Evolutionary conservation across 2,888 invertebrate genomes (phyloP).

Genomic region (Scaptomyza parva): DNA sequence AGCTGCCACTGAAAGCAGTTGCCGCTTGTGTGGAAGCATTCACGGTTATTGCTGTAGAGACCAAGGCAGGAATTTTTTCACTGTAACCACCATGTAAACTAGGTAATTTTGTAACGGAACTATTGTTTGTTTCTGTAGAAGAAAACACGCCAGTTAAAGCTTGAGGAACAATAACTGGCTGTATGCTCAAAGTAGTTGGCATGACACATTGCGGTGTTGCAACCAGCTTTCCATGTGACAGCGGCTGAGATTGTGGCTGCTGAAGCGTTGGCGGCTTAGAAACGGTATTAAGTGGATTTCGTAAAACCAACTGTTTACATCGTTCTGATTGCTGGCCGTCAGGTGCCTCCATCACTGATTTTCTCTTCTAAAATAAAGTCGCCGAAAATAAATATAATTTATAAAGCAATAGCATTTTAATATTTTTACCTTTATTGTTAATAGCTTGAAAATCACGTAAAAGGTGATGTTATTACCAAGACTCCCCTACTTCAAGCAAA

Average conservation of each 20-base stretch:
- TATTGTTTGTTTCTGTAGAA: conserved; percentile 18
- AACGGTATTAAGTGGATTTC: conserved; percentile 31
- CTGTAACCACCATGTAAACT: conserved; percentile 30
- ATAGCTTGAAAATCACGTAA: too few relatives aligned
- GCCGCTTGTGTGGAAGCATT: conserved; percentile 76
- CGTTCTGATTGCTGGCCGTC: conserved; percentile 82
- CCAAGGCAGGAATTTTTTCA: conserved; percentile 61
- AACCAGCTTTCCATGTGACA: conserved; percentile 20
- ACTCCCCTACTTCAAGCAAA: too few relatives aligned
- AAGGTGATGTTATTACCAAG: too few relatives aligned
- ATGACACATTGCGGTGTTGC: conserved; percentile 54
- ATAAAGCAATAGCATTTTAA: neutral
- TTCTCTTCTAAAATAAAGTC: neutral
- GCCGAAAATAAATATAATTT: neutral
- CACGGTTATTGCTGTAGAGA: conserved; percentile 71
- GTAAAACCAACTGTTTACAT: conserved; percentile 80
- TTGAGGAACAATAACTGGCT: conserved; percentile 31
- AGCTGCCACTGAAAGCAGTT: conserved; percentile 76
- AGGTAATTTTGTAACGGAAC: conserved; percentile 21
- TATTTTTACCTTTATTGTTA: too few relatives aligned
- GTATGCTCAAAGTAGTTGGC: conserved; percentile 50
- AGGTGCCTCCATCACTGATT: conserved; percentile 84
- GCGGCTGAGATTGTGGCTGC: conserved; percentile 10
- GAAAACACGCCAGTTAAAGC: conserved; percentile 32
- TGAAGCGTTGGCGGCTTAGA: conserved; percentile 1